Percentiles rank a stretch among this genome's conserved stretches.
Evolutionary conservation across 2,113 vertebrate genomes (phyloP).

Genomic region (Alexandromys fortis): DNA sequence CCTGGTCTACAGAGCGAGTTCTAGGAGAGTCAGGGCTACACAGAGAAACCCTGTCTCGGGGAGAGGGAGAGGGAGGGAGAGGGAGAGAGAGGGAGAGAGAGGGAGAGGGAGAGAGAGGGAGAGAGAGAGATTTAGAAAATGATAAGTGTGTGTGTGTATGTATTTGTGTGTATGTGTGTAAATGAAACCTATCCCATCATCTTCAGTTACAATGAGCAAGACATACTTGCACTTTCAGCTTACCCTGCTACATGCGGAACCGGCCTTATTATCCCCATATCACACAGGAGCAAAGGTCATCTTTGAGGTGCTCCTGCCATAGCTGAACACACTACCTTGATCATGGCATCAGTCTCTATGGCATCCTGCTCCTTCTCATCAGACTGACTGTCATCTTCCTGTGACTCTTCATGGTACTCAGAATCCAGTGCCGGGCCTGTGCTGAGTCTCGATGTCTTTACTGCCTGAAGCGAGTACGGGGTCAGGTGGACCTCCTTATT

Average conservation of each 20-base stretch:
- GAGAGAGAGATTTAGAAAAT: too few relatives aligned
- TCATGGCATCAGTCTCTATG: slow-evolving; percentile 93
- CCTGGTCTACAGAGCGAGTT: background rate
- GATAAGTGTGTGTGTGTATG: background rate
- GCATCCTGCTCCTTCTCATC: slow-evolving; percentile 89
- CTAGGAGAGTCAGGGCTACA: background rate
- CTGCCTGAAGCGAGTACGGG: slow-evolving; percentile 91
- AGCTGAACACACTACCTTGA: slow-evolving; percentile 89
- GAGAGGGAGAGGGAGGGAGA: too few relatives aligned
- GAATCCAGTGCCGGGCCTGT: slow-evolving; percentile 49
- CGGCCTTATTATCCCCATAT: background rate
- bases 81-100: too few relatives aligned
- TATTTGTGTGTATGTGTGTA: background rate
- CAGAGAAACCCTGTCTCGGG: background rate
- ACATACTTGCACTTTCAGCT: background rate
- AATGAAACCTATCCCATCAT: background rate
- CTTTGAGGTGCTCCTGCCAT: background rate
- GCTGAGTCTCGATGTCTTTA: slow-evolving; percentile 89
- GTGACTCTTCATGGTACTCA: slow-evolving; percentile 83
- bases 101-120: too few relatives aligned
- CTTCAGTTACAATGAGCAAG: background rate
- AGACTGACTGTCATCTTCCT: slow-evolving; percentile 83
- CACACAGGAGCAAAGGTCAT: background rate
- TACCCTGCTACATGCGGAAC: background rate
- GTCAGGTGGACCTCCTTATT: slow-evolving; percentile 94